Evolutionary conservation across 2,797 vertebrate genomes (phyloP).

Genomic region (Tokudaia tokunoshimensis): DNA sequence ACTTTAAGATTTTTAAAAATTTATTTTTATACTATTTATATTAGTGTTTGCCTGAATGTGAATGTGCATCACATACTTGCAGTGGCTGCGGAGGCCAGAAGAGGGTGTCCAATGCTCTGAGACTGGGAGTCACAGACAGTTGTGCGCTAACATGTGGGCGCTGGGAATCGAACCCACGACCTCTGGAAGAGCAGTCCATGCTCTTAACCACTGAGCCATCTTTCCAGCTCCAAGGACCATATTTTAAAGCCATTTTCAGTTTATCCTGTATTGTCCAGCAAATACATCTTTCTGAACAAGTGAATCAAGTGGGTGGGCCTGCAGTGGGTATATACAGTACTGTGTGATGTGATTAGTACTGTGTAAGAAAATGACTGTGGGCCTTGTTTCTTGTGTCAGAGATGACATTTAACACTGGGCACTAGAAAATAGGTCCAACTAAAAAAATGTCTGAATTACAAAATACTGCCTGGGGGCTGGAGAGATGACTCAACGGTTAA

Average conservation of each 20-base stretch:
- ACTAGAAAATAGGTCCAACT: neutral
- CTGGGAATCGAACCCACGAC: neutral
- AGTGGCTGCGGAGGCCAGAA: neutral
- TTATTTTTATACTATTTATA: neutral
- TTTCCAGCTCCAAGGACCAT: neutral
- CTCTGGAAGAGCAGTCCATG: neutral
- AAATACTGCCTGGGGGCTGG: neutral
- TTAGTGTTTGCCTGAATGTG: neutral
- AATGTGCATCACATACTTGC: neutral
- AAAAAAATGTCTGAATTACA: neutral
- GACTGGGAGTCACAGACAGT: neutral
- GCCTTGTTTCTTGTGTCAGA: conserved; percentile 6
- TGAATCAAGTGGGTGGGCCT: neutral
- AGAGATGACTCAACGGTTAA: no score
- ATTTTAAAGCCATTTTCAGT: neutral
- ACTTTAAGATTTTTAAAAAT: neutral
- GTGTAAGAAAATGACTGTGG: neutral
- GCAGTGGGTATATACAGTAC: neutral
- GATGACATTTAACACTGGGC: neutral
- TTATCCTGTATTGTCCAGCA: neutral
- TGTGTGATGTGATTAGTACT: neutral
- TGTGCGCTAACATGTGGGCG: neutral
- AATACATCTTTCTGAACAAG: conserved; percentile 3
- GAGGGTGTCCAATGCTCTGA: neutral
- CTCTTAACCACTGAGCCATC: neutral